These are phyloP conservation scores for Cephus rjabovi DNA, from an alignment of 2,888 invertebrate genomes.

Conservation along the genomic window DNA sequence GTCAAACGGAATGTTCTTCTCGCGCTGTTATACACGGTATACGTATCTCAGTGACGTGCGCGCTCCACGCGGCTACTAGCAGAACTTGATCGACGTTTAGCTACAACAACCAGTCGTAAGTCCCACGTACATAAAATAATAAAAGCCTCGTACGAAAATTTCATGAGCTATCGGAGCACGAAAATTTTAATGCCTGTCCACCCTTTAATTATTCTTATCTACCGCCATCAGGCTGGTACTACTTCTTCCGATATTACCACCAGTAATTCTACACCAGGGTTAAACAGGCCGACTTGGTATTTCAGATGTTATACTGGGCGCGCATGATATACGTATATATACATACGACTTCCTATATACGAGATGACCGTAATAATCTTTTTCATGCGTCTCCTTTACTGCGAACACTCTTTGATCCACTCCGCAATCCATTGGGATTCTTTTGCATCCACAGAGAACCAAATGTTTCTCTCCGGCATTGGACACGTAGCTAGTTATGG, in stretches of 20 bases:
- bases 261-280: slow-evolving; percentile 25
- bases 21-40: background rate
- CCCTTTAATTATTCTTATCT: background rate
- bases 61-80: background rate
- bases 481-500: background rate
- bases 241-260: slow-evolving; percentile 28
- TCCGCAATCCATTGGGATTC: background rate
- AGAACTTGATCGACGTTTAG: slow-evolving; percentile 41
- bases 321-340: background rate
- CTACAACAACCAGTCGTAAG: slow-evolving; percentile 40
- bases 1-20: slow-evolving; percentile 12
- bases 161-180: background rate
- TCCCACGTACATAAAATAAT: background rate
- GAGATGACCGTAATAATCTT: background rate
- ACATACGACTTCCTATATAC: background rate
- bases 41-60: background rate
- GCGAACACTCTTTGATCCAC: background rate
- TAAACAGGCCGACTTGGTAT: background rate
- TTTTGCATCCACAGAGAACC: background rate
- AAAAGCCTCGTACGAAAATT: background rate
- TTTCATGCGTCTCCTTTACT: background rate
- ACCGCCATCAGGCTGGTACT: slow-evolving; percentile 4
- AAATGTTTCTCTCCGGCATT: background rate
- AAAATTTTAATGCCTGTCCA: background rate
- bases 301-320: background rate